phyloP scores from a whole-genome alignment of 2,113 vertebrate species.

The Myanophis thanlyinensis region DNA sequence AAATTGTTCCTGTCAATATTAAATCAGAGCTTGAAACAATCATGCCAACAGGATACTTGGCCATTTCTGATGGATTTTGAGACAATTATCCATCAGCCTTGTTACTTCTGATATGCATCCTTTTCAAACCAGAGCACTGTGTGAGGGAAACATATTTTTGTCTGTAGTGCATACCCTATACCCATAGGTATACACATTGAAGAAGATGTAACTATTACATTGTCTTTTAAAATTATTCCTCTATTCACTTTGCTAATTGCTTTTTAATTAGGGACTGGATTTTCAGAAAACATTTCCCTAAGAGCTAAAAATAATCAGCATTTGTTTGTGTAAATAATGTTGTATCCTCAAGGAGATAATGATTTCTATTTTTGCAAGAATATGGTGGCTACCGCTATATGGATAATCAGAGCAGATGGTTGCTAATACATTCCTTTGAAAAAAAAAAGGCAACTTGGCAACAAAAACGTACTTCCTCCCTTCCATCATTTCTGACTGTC shows the following conservation, averaged over 20 bases:
- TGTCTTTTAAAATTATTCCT: conserved; percentile 66
- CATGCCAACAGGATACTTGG: background rate
- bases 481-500: conserved; percentile 56
- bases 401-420: conserved; percentile 78
- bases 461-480: conserved; percentile 38
- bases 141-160: background rate
- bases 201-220: conserved; percentile 46
- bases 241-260: conserved; percentile 70
- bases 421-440: conserved; percentile 60
- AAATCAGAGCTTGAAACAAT: background rate
- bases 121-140: background rate
- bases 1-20: background rate
- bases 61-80: background rate
- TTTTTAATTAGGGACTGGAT: conserved; percentile 66
- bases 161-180: background rate
- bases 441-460: conserved; percentile 59
- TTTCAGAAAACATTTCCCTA: conserved; percentile 51
- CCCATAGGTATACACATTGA: background rate
- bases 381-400: conserved; percentile 73
- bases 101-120: background rate
- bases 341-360: conserved; percentile 74
- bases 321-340: conserved; percentile 72
- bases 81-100: background rate
- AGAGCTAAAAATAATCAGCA: conserved; percentile 74
- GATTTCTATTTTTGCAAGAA: conserved; percentile 74